Percentiles rank a stretch among this genome's conserved stretches.
Conservation (phyloP, 2,113 vertebrate genomes). For the Typhlomys cinereus region DNA sequence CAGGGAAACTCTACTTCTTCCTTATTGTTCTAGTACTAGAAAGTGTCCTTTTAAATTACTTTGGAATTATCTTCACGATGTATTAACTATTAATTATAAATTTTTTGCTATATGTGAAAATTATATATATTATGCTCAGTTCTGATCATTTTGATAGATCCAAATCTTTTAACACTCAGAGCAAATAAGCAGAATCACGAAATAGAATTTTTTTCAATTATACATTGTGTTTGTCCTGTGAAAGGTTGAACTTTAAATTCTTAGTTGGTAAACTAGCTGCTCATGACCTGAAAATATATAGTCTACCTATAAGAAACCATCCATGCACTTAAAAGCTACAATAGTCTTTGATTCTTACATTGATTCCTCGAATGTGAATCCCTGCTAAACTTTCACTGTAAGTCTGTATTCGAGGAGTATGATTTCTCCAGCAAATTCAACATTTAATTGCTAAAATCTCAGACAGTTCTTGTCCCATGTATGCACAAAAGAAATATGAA, state of each 20-base stretch:
- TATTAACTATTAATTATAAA: neutral
- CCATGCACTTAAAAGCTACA: neutral
- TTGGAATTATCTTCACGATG: neutral
- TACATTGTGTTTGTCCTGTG: neutral
- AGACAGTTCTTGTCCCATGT: neutral
- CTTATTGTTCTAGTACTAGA: neutral
- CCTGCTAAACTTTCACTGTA: neutral
- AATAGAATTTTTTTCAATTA: neutral
- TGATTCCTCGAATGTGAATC: neutral
- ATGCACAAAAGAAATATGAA: neutral
- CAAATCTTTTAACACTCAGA: neutral
- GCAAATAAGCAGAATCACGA: neutral
- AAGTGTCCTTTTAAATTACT: neutral
- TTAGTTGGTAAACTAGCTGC: neutral
- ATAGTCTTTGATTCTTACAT: neutral
- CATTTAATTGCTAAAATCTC: constrained; percentile 12
- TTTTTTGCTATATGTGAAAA: neutral
- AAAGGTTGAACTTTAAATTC: constrained; percentile 2
- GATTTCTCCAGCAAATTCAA: neutral
- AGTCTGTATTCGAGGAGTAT: neutral
- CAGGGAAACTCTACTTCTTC: neutral
- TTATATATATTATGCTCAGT: neutral
- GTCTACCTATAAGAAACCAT: neutral
- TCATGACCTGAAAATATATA: neutral
- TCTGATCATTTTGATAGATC: neutral